Conservation (phyloP, 2,113 vertebrate genomes). For the Lonchura striata region DNA sequence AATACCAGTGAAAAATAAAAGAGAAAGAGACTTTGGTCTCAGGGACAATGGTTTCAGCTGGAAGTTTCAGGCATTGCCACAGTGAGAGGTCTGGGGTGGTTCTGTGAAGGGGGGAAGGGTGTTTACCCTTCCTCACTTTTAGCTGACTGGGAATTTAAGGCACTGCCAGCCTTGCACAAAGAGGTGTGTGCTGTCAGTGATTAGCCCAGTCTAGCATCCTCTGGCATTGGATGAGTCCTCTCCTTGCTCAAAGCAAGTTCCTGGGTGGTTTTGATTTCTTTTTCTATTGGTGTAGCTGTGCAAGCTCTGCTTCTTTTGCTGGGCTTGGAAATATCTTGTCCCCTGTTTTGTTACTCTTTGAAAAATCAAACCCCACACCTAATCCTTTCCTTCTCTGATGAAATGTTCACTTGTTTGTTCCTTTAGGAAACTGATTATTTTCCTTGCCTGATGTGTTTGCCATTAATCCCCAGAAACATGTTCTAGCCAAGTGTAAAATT, state of each 20-base stretch:
- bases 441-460: not conserved
- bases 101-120: fast-evolving
- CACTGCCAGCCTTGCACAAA: not conserved
- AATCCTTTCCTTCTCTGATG: not conserved
- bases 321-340: not conserved
- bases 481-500: not conserved
- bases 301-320: not conserved
- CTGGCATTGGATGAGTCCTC: not conserved
- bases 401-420: not conserved
- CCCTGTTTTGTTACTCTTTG: not conserved
- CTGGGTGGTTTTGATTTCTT: not conserved
- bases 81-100: not conserved
- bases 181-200: not conserved
- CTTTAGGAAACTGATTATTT: not conserved
- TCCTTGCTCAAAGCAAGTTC: not conserved
- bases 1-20: not conserved
- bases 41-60: not conserved
- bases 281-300: not conserved
- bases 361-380: not conserved
- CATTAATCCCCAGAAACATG: not conserved
- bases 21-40: not conserved
- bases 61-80: not conserved
- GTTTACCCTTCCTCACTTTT: not conserved
- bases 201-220: not conserved
- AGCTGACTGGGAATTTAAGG: not conserved